Evolutionary conservation across 2,113 vertebrate genomes (phyloP).

Genomic region (Lagenorhynchus albirostris): DNA sequence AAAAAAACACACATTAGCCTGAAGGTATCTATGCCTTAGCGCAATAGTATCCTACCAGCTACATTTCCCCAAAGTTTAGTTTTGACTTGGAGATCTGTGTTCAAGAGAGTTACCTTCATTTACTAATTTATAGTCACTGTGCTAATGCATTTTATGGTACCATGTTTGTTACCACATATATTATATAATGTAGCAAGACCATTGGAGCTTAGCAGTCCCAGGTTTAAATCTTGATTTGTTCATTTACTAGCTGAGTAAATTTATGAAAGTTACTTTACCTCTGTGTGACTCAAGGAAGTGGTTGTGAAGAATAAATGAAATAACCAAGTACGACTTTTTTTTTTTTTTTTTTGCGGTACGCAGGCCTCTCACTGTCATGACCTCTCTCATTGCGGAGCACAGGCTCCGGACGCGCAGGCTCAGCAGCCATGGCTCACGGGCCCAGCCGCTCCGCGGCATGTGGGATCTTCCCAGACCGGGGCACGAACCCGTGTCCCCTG

Average conservation of each 20-base stretch:
- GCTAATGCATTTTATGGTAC: neutral
- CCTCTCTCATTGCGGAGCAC: too few relatives aligned
- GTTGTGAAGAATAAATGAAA: neutral
- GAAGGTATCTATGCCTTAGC: neutral
- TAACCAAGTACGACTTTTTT: neutral
- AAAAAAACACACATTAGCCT: neutral
- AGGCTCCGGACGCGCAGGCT: too few relatives aligned
- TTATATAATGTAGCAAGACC: neutral
- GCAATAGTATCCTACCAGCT: neutral
- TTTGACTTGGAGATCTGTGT: neutral
- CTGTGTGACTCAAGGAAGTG: neutral
- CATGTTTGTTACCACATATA: neutral
- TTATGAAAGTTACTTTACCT: neutral
- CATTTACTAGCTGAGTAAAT: neutral
- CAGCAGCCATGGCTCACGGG: too few relatives aligned
- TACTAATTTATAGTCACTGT: neutral
- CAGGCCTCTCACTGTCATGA: rapidly evolving
- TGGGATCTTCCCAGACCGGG: too few relatives aligned
- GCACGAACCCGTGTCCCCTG: too few relatives aligned
- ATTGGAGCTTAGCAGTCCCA: neutral
- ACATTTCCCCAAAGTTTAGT: neutral
- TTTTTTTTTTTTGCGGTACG: too few relatives aligned
- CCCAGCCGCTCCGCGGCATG: too few relatives aligned
- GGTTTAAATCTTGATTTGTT: neutral
- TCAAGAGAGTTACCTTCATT: neutral